These are phyloP conservation scores for Nanorana parkeri DNA, from an alignment of 2,113 vertebrate species.

Conservation along the genomic window DNA sequence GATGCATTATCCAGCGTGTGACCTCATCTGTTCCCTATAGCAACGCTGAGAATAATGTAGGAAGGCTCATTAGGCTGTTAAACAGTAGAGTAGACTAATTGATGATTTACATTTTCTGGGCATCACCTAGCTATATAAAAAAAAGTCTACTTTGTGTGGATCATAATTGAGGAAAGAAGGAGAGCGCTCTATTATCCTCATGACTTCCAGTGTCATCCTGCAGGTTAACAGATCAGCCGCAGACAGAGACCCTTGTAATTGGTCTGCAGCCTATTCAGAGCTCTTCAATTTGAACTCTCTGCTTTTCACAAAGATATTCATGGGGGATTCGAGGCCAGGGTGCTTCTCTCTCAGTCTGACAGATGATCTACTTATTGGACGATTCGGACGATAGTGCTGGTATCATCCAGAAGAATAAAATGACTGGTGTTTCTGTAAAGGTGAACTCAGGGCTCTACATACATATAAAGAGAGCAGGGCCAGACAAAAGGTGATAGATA, in stretches of 20 bases:
- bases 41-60: slow-evolving; percentile 65
- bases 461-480: no score
- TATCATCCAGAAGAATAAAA: background rate
- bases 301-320: slow-evolving; percentile 67
- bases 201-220: slow-evolving; percentile 63
- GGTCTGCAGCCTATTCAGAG: slow-evolving; percentile 63
- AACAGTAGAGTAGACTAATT: slow-evolving; percentile 67
- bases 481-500: no score
- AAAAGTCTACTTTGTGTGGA: slow-evolving; percentile 70
- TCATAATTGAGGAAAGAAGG: slow-evolving; percentile 65
- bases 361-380: slow-evolving; percentile 65
- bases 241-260: slow-evolving; percentile 66
- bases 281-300: slow-evolving; percentile 61
- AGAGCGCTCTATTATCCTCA: slow-evolving; percentile 69
- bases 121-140: slow-evolving; percentile 66
- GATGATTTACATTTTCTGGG: slow-evolving; percentile 71
- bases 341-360: slow-evolving; percentile 57
- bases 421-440: background rate
- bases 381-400: background rate
- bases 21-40: slow-evolving; percentile 66
- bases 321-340: slow-evolving; percentile 65
- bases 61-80: slow-evolving; percentile 62
- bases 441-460: no score
- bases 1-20: slow-evolving; percentile 56
- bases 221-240: slow-evolving; percentile 61